Base-by-base conservation (phyloP, 2,888 invertebrate genomes). In the Chrysolina oricalcia region DNA sequence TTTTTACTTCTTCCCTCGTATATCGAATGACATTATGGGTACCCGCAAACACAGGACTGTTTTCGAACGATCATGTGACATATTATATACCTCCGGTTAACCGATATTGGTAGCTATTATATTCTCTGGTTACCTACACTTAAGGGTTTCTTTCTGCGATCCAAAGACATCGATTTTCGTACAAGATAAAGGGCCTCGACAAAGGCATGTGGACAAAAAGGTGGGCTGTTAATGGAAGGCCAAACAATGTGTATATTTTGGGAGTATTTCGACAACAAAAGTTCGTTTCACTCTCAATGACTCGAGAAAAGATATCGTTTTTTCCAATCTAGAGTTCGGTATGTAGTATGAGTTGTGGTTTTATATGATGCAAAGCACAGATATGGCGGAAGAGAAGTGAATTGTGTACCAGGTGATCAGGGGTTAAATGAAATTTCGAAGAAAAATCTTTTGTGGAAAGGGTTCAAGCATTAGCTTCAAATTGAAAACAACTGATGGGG, bases 91-190 rank as follows among this genome's bases (percentile, higher is more conserved):
- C 73, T 80, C 79, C 80, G 69, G 84, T 85, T 85, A 85, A 84
- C 83, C 83, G 86, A 83, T 83, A 83, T 82, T 82, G 81, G 68
- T 56, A 46, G 53, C 75, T 77, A 77, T 80, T 80, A 78, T 80
- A 67, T 70, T 74, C 63, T 43, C 68, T 59, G 59, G 59, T 59
- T 59, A 59, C 46, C 46, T 66, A 50, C 46, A 48, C 50, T 50
- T 50, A n/a, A 59, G 59, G 59, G 59, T 59, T 59, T 59, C 59
- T 59, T 59, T 59, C 35, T 59, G 59, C 59, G 59, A 35, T 27
- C 27, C 59, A 59, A 27, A 59, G 74, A 78, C 78, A 78, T 78
- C 76, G 78, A 79, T 78, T 75, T 75, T 76, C 74, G 73, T 73
- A 77, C 67, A 43, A 78, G 78, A 80, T 80, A 80, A 80, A 78